Evolutionary conservation across 1,140 invertebrate species (phyloP), one percentile per base, ranked within the genome.

Genomic region (Vollenhovia emeryi): DNA sequence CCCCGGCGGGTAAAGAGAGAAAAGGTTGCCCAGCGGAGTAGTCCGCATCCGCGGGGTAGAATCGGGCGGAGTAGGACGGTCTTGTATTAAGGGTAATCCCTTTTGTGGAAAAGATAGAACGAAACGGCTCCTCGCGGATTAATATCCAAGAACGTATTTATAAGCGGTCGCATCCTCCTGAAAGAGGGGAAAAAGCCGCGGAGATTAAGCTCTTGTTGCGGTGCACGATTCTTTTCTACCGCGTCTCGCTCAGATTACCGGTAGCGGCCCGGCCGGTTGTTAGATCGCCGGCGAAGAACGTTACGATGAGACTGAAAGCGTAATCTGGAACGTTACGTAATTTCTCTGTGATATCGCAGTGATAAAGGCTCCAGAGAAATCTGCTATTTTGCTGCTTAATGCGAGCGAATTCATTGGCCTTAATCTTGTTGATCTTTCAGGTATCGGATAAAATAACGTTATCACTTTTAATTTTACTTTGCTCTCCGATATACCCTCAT

Each of bases 151-250:
- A 82, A 82, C 52, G 78, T 82, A 82, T 82, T 82, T 80, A 68
- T 85, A 85, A 85, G 50, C 84, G 84, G 60, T 27, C 55, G 60
- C 50, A 8, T 73, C 36, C 33, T 57, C 24, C 66, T 57, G 50
- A 55, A 83, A 89, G 75, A 59, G 52, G 36, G 48, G 71, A 52
- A 48, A 80, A 80, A 89, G 59, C 87, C 55, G 75, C 60, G 71
- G 74, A 88, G 86, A 89, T 89, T 89, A 89, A 86, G 87, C 84
- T 78, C 71, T 86, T 89, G 84, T 89, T 78, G 73, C 45, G 11
- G 45, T n/a, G 68, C 43, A 52, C 80, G 69, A 87, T 88, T 89
- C 60, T 86, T 86, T 76, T 82, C 59, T 69, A 27, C 52, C 75
- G 71, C 57, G 60, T 86, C 48, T 57, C 66, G 57, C 45, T 74